A percentile compares a stretch with the other conserved stretches of the same genome.
These are phyloP conservation scores for Brachypterus glaber DNA, from an alignment of 2,888 invertebrate species.

Conservation along the genomic window DNA sequence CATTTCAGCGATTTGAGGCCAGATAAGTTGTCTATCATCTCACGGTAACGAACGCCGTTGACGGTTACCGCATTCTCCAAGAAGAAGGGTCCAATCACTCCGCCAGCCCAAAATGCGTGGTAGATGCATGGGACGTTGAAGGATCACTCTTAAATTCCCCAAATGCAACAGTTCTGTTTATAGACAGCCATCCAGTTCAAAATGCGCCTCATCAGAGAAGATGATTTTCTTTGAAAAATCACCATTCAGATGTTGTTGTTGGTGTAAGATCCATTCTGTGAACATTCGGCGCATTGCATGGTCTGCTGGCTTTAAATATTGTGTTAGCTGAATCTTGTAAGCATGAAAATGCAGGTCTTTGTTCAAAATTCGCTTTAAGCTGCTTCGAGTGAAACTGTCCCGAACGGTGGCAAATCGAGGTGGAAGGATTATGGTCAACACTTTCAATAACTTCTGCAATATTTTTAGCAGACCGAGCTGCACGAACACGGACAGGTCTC, in stretches of 20 bases:
- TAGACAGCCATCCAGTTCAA: constrained; percentile 4
- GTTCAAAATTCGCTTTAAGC: too few relatives aligned
- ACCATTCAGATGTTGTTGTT: constrained; percentile 7
- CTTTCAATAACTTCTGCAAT: neutral
- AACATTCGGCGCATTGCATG: constrained; percentile 2
- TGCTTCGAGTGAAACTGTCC: neutral
- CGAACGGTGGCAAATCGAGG: too few relatives aligned
- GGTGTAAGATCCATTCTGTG: constrained; percentile 7
- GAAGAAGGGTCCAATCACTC: constrained; percentile 4
- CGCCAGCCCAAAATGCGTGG: constrained; percentile 2
- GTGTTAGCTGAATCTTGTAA: too few relatives aligned
- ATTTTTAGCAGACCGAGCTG: neutral
- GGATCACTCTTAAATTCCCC: neutral
- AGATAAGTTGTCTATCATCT: constrained; percentile 2
- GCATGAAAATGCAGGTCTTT: too few relatives aligned
- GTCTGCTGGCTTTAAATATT: constrained; percentile 7
- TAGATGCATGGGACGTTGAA: constrained; percentile 5
- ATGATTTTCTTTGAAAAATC: constrained; percentile 5
- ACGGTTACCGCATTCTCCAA: constrained; percentile 5
- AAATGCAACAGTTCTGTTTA: constrained; percentile 3
- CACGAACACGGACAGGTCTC: neutral
- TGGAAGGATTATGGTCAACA: too few relatives aligned
- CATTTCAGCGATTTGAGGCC: constrained; percentile 4
- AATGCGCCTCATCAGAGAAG: constrained; percentile 3
- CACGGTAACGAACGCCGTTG: constrained; percentile 5